These are phyloP conservation scores for Leptinotarsa peninsularis DNA, from an alignment of 2,888 invertebrate genomes.

Conservation along the genomic window DNA sequence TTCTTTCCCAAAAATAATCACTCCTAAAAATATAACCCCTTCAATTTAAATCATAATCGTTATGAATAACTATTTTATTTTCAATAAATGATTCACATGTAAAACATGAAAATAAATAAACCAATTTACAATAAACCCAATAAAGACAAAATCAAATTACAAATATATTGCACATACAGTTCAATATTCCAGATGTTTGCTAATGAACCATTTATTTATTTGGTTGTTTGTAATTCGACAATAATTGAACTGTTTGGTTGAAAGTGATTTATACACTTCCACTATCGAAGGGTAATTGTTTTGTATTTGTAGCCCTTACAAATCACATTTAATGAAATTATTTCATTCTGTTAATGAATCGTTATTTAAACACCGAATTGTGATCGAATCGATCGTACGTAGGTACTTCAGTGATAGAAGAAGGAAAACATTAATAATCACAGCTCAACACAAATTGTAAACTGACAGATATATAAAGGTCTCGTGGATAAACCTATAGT, in stretches of 20 bases:
- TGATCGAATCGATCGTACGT: background rate
- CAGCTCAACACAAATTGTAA: no score
- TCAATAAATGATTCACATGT: no score
- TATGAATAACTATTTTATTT: no score
- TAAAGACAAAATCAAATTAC: background rate
- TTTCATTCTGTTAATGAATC: background rate
- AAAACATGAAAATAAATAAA: no score
- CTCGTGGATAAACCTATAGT: no score
- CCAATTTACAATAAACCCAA: background rate
- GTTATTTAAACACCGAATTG: background rate
- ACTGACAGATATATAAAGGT: no score
- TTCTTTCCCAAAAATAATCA: no score
- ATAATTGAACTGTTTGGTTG: constrained; percentile 19
- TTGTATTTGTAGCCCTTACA: background rate
- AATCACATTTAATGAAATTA: background rate
- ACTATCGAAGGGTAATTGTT: background rate
- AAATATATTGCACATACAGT: background rate
- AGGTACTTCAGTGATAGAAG: no score
- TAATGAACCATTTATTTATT: constrained; percentile 17
- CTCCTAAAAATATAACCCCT: no score
- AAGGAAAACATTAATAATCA: no score
- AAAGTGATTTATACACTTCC: constrained; percentile 1
- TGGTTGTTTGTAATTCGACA: constrained; percentile 15
- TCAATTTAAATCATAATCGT: no score
- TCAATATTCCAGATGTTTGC: constrained; percentile 1